phyloP scores from a whole-genome alignment of 2,113 vertebrate species.

The Silurus glanis region DNA sequence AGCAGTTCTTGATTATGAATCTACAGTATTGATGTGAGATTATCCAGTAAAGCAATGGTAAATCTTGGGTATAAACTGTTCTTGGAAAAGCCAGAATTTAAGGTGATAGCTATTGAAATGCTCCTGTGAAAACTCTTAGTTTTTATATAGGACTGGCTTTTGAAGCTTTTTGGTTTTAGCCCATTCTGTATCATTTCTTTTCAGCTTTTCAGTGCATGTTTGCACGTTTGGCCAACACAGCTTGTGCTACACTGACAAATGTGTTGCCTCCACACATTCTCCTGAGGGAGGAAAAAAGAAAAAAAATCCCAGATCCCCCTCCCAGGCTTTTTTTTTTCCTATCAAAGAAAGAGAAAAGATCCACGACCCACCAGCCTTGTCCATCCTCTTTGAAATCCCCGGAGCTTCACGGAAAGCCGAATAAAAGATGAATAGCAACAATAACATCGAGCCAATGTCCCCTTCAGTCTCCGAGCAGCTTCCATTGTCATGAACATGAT shows the following conservation, averaged over 20 bases:
- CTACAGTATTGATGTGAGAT: not conserved
- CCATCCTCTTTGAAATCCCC: slow-evolving; percentile 23
- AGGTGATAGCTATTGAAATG: not conserved
- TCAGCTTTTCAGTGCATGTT: not conserved
- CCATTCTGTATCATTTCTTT: not conserved
- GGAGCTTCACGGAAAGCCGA: slow-evolving; percentile 9
- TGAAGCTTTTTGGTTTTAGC: not conserved
- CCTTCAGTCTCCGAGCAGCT: slow-evolving; percentile 36
- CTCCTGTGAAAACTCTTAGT: not conserved
- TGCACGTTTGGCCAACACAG: not conserved
- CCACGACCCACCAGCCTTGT: slow-evolving; percentile 21
- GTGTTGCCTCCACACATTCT: slow-evolving; percentile 15
- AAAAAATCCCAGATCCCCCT: not conserved
- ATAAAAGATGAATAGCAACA: slow-evolving; percentile 46
- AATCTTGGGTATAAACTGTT: not conserved
- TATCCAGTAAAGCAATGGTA: not conserved
- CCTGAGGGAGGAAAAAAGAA: not conserved
- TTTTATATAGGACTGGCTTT: not conserved
- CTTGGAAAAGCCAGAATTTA: not conserved
- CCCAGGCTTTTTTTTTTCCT: not conserved
- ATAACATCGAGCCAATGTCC: slow-evolving; percentile 34
- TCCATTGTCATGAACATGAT: slow-evolving; percentile 22
- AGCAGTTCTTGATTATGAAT: not conserved
- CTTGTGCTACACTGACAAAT: slow-evolving; percentile 14
- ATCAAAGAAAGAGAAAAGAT: not conserved